Evolutionary conservation across 2,888 invertebrate genomes (phyloP).

Genomic region (Rambutsinella grinnellia): DNA sequence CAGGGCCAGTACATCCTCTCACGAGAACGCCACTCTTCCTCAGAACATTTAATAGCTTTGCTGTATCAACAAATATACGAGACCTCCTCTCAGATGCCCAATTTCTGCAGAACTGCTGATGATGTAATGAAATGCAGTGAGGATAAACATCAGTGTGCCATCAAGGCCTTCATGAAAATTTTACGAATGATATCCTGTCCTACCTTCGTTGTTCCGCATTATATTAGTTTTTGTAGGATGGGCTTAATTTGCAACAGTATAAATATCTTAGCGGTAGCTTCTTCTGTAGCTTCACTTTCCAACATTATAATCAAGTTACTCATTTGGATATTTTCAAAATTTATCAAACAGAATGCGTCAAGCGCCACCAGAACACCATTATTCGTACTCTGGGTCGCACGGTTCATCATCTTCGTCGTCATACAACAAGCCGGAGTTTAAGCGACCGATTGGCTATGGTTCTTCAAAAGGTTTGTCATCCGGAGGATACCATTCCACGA

Average conservation of each 20-base stretch:
- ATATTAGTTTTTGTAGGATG: constrained; percentile 2
- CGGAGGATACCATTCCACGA: constrained; percentile 27
- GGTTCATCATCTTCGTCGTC: constrained; percentile 43
- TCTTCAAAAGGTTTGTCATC: constrained; percentile 22
- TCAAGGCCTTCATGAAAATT: constrained; percentile 10
- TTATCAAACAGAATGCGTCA: constrained; percentile 60
- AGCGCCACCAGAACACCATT: constrained; percentile 65
- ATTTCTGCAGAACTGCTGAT: constrained; percentile 25
- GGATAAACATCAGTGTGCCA: constrained; percentile 12
- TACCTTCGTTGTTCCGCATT: constrained; percentile 18
- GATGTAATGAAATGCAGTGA: not conserved
- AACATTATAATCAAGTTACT: not conserved
- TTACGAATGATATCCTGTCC: too few relatives aligned
- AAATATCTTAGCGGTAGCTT: not conserved
- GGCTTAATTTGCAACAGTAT: too few relatives aligned
- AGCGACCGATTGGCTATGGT: constrained; percentile 21
- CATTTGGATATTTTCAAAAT: not conserved
- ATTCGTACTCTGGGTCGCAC: constrained; percentile 45
- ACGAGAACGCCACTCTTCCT: constrained; percentile 5
- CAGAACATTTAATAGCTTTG: constrained; percentile 2
- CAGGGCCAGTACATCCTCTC: constrained; percentile 11
- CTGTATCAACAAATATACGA: constrained; percentile 31
- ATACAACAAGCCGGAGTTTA: constrained; percentile 36
- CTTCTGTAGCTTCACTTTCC: not conserved
- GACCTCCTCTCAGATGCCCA: constrained; percentile 29